Evolutionary conservation across 2,888 invertebrate genomes (phyloP).

Genomic region (Quadroppia sp.): DNA sequence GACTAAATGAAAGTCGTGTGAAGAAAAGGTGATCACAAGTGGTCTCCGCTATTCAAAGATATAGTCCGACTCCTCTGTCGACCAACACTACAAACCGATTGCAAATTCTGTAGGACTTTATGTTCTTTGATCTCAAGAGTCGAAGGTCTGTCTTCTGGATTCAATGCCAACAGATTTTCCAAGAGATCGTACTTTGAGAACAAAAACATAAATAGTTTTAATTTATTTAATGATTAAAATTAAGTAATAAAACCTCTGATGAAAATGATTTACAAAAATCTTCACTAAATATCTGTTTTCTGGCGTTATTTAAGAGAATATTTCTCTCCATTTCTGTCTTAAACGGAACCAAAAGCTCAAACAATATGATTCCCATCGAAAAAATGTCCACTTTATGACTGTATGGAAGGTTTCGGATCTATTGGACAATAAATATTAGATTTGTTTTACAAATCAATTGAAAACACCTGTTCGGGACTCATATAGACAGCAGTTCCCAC

Average conservation of each 20-base stretch:
- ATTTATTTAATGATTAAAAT: not conserved
- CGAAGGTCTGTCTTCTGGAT: conserved; percentile 66
- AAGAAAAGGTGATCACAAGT: not conserved
- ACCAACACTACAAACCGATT: not conserved
- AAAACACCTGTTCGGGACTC: conserved; percentile 83
- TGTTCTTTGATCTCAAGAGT: conserved; percentile 45
- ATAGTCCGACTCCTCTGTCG: conserved; percentile 36
- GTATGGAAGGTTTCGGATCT: conserved; percentile 52
- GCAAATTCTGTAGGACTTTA: conserved; percentile 12
- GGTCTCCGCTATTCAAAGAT: conserved; percentile 4
- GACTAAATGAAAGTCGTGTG: no score
- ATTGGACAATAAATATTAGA: conserved; percentile 36
- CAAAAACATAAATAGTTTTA: conserved; percentile 46
- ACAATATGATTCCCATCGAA: conserved; percentile 86
- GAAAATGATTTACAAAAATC: conserved; percentile 64
- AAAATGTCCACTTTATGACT: conserved; percentile 70
- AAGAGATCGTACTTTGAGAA: conserved; percentile 64
- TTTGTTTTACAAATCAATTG: no score
- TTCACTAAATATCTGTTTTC: conserved; percentile 65
- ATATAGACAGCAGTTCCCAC: conserved; percentile 92
- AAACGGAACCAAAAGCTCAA: conserved; percentile 86
- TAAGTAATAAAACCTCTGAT: conserved; percentile 62
- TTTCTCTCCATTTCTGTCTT: conserved; percentile 84
- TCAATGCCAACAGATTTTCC: conserved; percentile 68
- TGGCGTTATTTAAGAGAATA: conserved; percentile 60